A percentile compares a stretch with the other conserved stretches of the same genome.
phyloP scores from a whole-genome alignment of 2,797 vertebrate species.

The Centropyge bicolor region DNA sequence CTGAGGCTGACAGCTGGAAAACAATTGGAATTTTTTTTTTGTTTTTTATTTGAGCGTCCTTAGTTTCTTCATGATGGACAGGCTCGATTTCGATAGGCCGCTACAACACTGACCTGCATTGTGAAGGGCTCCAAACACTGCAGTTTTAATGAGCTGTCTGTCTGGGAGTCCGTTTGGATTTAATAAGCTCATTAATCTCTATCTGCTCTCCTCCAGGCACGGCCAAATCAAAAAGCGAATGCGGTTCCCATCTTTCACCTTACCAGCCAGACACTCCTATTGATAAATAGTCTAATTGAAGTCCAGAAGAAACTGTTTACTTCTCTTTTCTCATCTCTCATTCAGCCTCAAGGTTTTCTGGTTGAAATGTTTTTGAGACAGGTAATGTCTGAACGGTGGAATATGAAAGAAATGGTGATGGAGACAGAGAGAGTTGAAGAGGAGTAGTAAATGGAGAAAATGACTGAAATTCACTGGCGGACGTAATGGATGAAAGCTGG shows the following conservation, averaged over 20 bases:
- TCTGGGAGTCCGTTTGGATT: constrained; percentile 73
- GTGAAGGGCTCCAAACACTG: constrained; percentile 60
- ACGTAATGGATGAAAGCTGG: constrained; percentile 55
- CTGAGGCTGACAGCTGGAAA: constrained; percentile 35
- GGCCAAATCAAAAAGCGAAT: constrained; percentile 52
- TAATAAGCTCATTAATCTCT: constrained; percentile 84
- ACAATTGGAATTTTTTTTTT: constrained; percentile 22
- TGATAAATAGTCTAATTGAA: constrained; percentile 61
- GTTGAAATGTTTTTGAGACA: constrained; percentile 28
- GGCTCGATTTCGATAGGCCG: constrained; percentile 45
- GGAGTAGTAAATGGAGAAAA: constrained; percentile 33
- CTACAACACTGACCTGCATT: constrained; percentile 61
- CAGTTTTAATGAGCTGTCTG: constrained; percentile 75
- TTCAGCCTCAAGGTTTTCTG: constrained; percentile 28
- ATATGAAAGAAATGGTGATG: constrained; percentile 26
- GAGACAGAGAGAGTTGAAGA: constrained; percentile 29
- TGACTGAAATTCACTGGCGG: constrained; percentile 49
- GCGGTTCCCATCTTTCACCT: constrained; percentile 53
- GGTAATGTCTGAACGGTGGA: constrained; percentile 24
- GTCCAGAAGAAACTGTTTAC: constrained; percentile 45
- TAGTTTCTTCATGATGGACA: constrained; percentile 58
- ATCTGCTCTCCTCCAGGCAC: constrained; percentile 68
- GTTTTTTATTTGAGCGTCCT: neutral
- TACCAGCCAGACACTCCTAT: constrained; percentile 47
- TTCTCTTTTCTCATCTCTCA: constrained; percentile 8